Evolutionary conservation across 2,888 invertebrate species (phyloP).

Genomic region (Lepidochitona cinerea): DNA sequence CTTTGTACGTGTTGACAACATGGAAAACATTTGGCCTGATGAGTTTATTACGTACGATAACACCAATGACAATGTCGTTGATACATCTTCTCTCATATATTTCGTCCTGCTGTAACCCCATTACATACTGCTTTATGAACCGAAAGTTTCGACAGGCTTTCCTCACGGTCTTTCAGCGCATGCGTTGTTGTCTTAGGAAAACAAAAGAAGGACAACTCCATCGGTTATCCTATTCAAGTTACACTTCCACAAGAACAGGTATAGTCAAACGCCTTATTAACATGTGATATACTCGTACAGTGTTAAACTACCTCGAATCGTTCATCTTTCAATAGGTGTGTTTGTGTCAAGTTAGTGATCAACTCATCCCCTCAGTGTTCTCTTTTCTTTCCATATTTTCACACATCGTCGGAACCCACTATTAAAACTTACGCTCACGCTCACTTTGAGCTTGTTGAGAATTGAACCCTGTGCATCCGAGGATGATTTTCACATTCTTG

Average conservation of each 20-base stretch:
- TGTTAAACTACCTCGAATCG: too few relatives aligned
- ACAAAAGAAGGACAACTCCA: constrained; percentile 5
- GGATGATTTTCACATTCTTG: too few relatives aligned
- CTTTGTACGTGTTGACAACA: constrained; percentile 85
- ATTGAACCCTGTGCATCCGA: too few relatives aligned
- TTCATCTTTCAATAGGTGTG: too few relatives aligned
- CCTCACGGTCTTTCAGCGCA: constrained; percentile 78
- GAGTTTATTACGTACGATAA: constrained; percentile 72
- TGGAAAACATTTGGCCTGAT: constrained; percentile 82
- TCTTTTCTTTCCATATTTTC: too few relatives aligned
- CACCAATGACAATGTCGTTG: constrained; percentile 74
- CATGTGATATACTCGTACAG: too few relatives aligned
- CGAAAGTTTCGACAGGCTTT: constrained; percentile 87
- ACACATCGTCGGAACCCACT: too few relatives aligned
- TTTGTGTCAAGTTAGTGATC: too few relatives aligned
- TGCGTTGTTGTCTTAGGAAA: constrained; percentile 71
- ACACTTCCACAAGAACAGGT: constrained; percentile 2
- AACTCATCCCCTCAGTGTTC: too few relatives aligned
- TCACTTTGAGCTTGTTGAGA: too few relatives aligned
- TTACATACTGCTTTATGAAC: constrained; percentile 79
- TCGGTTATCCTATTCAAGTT: background rate
- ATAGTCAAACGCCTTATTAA: constrained; percentile 22
- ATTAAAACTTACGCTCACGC: too few relatives aligned
- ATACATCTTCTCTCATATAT: constrained; percentile 86
- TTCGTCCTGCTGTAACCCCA: constrained; percentile 1